Evolutionary conservation across 1,140 invertebrate genomes (phyloP), one percentile per base, ranked within the genome.

Genomic region (Oedothorax gibbosus): DNA sequence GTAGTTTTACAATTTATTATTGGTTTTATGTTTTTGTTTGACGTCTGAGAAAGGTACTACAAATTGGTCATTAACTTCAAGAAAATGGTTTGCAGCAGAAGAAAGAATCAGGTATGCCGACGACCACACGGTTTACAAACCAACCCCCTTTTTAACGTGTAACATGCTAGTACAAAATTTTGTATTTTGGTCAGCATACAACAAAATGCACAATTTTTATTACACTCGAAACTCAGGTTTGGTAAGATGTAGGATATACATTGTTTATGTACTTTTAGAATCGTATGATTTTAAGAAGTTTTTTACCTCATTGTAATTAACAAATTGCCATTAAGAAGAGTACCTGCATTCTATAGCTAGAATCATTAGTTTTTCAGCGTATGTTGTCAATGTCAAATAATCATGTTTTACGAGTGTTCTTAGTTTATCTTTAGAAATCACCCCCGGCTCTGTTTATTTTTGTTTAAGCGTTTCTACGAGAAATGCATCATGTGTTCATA

Each of bases 201-300:
- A 64, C 49, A 69, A 77, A 85, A 65, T 77, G 82, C 82, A 85
- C 82, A 85, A 85, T 85, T 85, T 85, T 85, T 78, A 85, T 50
- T 60, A 77, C 64, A 77, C 56, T 76, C 62, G 56, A 65, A 83
- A 83, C 82, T 85, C 82, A 85, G 82, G 82, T 85, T 85, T 71
- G 75, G 73, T 78, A 85, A 57, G 72, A 77, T 85, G 82, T 85
- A 69, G 50, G 35, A 18, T 85, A 71, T 85, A 85, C 75, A 85
- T 60, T 76, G 75, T 85, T 85, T 69, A 69, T 85, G 82, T 85
- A 85, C 82, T 85, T 85, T 85, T 77, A 73, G 53, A 83, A 75
- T 83, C 60, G 49, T 83, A 75, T 83, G 51, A 83, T 83, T 75
- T 83, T 75, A 75, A 66, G 21, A 82, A 51, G 56, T 72, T 82